A percentile compares a stretch with the other conserved stretches of the same genome.
Conservation (phyloP, 92 coral and sea anemone genomes). For the Phenganax marumi region DNA sequence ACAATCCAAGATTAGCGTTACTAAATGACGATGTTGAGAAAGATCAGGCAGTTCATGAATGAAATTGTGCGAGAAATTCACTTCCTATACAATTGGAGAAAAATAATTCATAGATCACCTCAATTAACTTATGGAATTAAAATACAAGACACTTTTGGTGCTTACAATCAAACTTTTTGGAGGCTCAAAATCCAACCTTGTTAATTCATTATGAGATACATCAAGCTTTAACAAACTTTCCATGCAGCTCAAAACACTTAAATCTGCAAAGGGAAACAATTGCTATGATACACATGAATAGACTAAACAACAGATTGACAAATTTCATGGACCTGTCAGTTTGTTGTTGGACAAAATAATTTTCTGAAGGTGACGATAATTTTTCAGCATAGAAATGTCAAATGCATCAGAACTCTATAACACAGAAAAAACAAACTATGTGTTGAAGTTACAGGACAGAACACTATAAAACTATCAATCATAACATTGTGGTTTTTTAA, state of each 20-base stretch:
- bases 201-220: slow-evolving; percentile 83
- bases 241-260: slow-evolving; percentile 86
- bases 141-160: not conserved
- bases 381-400: slow-evolving; percentile 67
- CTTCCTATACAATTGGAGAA: slow-evolving; percentile 60
- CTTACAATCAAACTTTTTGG: slow-evolving; percentile 85
- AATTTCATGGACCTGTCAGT: slow-evolving; percentile 68
- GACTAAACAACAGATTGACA: not conserved
- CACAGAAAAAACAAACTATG: not conserved
- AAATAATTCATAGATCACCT: not conserved
- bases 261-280: slow-evolving; percentile 52
- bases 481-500: no score
- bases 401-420: slow-evolving; percentile 74
- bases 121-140: not conserved
- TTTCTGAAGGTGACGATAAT: slow-evolving; percentile 74
- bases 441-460: not conserved
- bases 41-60: slow-evolving; percentile 76
- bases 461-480: not conserved
- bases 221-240: slow-evolving; percentile 74
- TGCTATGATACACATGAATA: not conserved
- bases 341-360: slow-evolving; percentile 79
- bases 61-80: slow-evolving; percentile 72
- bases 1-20: slow-evolving; percentile 72
- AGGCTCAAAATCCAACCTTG: slow-evolving; percentile 78
- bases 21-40: slow-evolving; percentile 70